A percentile compares a stretch with the other conserved stretches of the same genome.
phyloP scores from a whole-genome alignment of 1,140 invertebrate genomes.

The Apis cerana region DNA sequence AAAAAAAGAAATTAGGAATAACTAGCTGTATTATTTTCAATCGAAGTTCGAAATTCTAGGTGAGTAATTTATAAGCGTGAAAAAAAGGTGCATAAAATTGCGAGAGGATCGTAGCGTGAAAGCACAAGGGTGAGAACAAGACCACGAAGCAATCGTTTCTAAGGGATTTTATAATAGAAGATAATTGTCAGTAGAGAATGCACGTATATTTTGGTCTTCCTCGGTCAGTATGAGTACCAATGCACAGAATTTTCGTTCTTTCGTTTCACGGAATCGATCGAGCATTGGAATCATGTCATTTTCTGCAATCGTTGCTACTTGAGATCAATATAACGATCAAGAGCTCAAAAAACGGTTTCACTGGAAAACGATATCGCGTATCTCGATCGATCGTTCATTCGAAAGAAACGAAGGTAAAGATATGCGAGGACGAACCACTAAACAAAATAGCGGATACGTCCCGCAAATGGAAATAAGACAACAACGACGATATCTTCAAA shows the following conservation, averaged over 20 bases:
- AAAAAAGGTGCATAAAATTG: background rate
- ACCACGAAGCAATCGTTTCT: conserved; percentile 27
- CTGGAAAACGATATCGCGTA: background rate
- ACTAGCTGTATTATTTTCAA: conserved; percentile 34
- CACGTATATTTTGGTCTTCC: conserved; percentile 37
- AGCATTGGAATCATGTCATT: background rate
- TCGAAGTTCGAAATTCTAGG: conserved; percentile 5
- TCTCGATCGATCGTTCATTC: background rate
- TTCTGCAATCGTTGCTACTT: background rate
- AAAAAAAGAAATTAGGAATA: conserved; percentile 6
- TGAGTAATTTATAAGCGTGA: conserved; percentile 23
- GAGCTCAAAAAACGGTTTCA: background rate
- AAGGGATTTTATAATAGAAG: conserved; percentile 9
- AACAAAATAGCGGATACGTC: background rate
- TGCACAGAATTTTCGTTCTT: conserved; percentile 19
- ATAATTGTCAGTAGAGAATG: conserved; percentile 18
- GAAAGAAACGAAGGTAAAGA: background rate
- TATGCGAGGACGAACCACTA: background rate
- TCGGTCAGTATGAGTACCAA: conserved; percentile 29
- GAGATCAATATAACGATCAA: background rate
- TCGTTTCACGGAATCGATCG: conserved; percentile 17
- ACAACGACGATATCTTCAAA: conserved; percentile 65
- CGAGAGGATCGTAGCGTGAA: background rate
- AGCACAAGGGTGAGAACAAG: conserved; percentile 17
- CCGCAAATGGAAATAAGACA: conserved; percentile 41